phyloP scores from a whole-genome alignment of 2,888 invertebrate genomes.

The Macrophya annulata region DNA sequence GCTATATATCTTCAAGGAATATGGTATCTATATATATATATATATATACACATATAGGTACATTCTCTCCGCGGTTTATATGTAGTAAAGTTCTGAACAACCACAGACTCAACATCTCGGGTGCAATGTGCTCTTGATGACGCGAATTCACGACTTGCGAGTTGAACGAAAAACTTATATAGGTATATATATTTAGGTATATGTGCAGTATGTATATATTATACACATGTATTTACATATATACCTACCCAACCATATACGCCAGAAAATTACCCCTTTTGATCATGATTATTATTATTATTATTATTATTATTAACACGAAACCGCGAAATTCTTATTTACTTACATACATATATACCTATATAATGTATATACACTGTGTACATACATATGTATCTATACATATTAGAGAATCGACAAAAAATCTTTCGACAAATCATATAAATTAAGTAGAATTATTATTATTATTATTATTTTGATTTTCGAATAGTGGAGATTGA shows the following conservation, averaged over 20 bases:
- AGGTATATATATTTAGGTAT: not conserved
- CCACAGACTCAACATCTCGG: not conserved
- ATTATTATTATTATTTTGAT: no score
- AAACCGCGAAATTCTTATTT: not conserved
- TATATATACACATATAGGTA: no score
- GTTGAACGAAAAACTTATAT: not conserved
- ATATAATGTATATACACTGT: no score
- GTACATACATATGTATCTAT: not conserved
- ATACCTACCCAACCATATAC: no score
- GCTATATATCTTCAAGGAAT: no score
- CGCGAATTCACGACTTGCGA: conserved; percentile 37
- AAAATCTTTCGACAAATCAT: no score
- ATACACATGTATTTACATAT: no score
- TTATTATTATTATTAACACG: not conserved
- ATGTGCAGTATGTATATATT: not conserved
- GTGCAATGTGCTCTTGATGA: conserved; percentile 40
- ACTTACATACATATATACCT: not conserved
- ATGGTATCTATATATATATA: no score
- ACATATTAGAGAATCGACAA: no score
- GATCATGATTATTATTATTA: not conserved
- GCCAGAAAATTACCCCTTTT: not conserved
- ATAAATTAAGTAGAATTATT: not conserved
- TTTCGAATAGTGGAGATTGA: no score
- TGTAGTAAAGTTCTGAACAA: not conserved
- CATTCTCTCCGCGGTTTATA: no score